A percentile compares a stretch with the other conserved stretches of the same genome.
These are phyloP conservation scores for Tiliqua scincoides DNA, from an alignment of 2,113 vertebrate genomes.

Conservation along the genomic window DNA sequence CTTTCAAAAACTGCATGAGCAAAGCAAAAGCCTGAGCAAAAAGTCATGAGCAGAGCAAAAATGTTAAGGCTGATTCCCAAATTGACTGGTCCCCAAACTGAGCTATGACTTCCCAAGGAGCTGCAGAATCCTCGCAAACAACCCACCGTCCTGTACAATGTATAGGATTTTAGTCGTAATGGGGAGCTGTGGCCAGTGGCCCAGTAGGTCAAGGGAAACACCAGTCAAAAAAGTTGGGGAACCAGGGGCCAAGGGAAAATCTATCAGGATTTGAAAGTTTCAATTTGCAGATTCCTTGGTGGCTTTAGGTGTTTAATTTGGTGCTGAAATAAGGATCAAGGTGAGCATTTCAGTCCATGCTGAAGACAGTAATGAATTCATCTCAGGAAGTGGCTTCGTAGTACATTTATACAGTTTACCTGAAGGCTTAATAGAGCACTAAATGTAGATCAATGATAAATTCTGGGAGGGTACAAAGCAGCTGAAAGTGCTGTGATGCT, in stretches of 20 bases:
- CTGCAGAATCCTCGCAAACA: no score
- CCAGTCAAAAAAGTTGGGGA: no score
- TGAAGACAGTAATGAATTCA: neutral
- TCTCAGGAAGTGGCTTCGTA: neutral
- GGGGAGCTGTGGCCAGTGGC: no score
- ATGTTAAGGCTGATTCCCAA: conserved; percentile 11
- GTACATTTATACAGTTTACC: neutral
- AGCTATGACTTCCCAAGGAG: no score
- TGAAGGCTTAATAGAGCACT: neutral
- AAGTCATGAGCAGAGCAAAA: conserved; percentile 23
- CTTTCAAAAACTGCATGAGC: neutral
- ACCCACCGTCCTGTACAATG: no score
- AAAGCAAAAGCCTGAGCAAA: neutral
- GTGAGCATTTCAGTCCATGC: neutral
- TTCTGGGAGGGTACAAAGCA: neutral
- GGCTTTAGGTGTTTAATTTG: conserved; percentile 7
- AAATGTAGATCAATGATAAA: neutral
- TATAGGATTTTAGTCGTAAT: no score
- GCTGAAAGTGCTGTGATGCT: neutral
- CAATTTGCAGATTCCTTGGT: neutral
- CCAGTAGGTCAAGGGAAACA: no score
- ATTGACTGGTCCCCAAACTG: no score
- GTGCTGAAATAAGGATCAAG: neutral
- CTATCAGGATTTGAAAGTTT: conserved; percentile 33
- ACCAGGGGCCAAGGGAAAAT: conserved; percentile 40